These are phyloP conservation scores for Troglohyphantes excavatus DNA, from an alignment of 2,888 invertebrate genomes.

Conservation along the genomic window DNA sequence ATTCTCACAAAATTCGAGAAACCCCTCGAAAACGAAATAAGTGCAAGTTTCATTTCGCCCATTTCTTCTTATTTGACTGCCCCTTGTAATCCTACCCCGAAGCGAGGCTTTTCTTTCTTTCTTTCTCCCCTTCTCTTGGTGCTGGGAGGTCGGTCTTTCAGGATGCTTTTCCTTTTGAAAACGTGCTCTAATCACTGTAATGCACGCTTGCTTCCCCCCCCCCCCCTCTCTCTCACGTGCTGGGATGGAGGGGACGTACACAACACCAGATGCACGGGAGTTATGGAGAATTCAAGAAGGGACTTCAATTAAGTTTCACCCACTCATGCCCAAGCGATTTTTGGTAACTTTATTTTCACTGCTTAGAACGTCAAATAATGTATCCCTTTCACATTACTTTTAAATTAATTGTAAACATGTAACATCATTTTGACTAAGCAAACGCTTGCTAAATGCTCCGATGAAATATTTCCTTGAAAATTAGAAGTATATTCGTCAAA, in stretches of 20 bases:
- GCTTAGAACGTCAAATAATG: too few relatives aligned
- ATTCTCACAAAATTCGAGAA: slow-evolving; percentile 78
- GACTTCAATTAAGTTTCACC: too few relatives aligned
- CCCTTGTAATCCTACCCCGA: slow-evolving; percentile 57
- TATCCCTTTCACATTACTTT: too few relatives aligned
- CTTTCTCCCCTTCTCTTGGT: slow-evolving; percentile 73
- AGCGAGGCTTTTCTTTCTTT: slow-evolving; percentile 68
- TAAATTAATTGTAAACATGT: too few relatives aligned
- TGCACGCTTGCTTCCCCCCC: slow-evolving; percentile 78
- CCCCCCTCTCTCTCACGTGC: slow-evolving; percentile 55
- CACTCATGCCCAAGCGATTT: too few relatives aligned
- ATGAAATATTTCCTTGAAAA: too few relatives aligned
- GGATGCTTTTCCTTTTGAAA: slow-evolving; percentile 77
- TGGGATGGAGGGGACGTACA: slow-evolving; percentile 47
- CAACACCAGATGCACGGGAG: slow-evolving; percentile 10
- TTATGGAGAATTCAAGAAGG: too few relatives aligned
- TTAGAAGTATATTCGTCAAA: too few relatives aligned
- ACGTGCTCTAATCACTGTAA: slow-evolving; percentile 79
- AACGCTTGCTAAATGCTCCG: too few relatives aligned
- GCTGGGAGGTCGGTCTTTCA: slow-evolving; percentile 76
- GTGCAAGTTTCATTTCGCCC: slow-evolving; percentile 76
- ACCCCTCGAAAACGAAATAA: slow-evolving; percentile 75
- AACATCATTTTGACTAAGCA: too few relatives aligned
- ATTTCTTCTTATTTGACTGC: slow-evolving; percentile 75
- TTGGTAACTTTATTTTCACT: too few relatives aligned